Evolutionary conservation across 1,140 invertebrate genomes (phyloP).

Genomic region (Bicyclus anynana): DNA sequence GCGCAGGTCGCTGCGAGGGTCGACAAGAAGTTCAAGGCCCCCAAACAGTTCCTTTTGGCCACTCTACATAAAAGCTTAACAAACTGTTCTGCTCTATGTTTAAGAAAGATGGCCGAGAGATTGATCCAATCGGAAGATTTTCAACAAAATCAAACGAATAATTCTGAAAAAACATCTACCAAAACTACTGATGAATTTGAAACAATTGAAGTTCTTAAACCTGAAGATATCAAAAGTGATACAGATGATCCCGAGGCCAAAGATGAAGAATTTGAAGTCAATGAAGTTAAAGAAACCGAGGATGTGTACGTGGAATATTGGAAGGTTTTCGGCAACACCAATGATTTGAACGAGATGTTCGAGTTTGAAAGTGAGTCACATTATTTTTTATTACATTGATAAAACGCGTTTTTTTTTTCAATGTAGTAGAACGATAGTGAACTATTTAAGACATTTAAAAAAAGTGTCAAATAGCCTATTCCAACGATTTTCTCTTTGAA

Average conservation of each 20-base stretch:
- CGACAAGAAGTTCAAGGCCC: conserved; percentile 20
- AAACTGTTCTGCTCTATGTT: conserved; percentile 11
- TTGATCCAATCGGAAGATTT: too few species aligned
- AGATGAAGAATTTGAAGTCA: background rate
- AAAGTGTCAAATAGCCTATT: too few species aligned
- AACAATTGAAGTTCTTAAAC: background rate
- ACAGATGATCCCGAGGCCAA: background rate
- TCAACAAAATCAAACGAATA: too few species aligned
- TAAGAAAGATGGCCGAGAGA: conserved; percentile 33
- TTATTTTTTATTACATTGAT: background rate
- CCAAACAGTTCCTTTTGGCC: conserved; percentile 46
- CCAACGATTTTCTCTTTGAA: too few species aligned
- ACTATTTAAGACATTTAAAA: too few species aligned
- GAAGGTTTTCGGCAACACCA: conserved; percentile 55
- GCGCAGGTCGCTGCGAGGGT: conserved; percentile 21
- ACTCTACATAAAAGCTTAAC: conserved; percentile 28
- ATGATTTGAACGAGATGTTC: conserved; percentile 54
- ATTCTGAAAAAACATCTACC: background rate
- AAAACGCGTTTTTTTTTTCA: too few species aligned
- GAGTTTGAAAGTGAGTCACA: conserved; percentile 57
- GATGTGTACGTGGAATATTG: conserved; percentile 31
- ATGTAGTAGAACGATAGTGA: too few species aligned
- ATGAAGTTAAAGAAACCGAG: conserved; percentile 12
- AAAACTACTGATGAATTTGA: background rate
- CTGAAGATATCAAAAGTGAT: background rate